A percentile compares a stretch with the other conserved stretches of the same genome.
Conservation (phyloP, 2,113 vertebrate species). For the Myiagra hebetior region DNA sequence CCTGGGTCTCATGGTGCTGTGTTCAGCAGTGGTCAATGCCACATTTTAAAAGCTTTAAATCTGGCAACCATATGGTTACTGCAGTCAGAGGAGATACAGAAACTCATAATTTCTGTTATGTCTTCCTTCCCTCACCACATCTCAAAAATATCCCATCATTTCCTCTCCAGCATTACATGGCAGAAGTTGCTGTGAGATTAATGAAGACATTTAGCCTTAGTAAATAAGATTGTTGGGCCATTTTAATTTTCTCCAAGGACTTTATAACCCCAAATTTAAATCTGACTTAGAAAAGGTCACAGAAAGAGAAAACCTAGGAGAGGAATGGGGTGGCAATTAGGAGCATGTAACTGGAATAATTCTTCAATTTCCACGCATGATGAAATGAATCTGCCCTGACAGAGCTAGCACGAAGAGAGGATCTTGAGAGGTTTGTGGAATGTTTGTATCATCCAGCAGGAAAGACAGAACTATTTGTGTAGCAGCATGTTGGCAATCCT, state of each 20-base stretch:
- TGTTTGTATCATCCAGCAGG: not conserved
- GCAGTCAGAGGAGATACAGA: not conserved
- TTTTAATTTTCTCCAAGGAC: not conserved
- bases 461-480: not conserved
- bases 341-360: conserved; percentile 43
- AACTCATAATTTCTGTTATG: fast-evolving
- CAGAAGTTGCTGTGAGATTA: not conserved
- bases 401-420: not conserved
- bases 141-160: not conserved
- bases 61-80: not conserved
- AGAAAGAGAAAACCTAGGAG: not conserved
- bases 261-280: conserved; percentile 7
- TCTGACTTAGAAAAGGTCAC: conserved; percentile 10
- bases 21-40: not conserved
- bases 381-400: conserved; percentile 6
- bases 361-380: conserved; percentile 50
- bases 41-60: not conserved
- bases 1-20: not conserved
- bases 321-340: conserved; percentile 24
- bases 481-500: not conserved
- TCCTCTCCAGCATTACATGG: not conserved
- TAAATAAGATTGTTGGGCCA: not conserved
- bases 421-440: not conserved
- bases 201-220: not conserved
- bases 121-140: not conserved